Evolutionary conservation across 2,888 invertebrate genomes (phyloP).

Genomic region (Ypsolopha sequella): DNA sequence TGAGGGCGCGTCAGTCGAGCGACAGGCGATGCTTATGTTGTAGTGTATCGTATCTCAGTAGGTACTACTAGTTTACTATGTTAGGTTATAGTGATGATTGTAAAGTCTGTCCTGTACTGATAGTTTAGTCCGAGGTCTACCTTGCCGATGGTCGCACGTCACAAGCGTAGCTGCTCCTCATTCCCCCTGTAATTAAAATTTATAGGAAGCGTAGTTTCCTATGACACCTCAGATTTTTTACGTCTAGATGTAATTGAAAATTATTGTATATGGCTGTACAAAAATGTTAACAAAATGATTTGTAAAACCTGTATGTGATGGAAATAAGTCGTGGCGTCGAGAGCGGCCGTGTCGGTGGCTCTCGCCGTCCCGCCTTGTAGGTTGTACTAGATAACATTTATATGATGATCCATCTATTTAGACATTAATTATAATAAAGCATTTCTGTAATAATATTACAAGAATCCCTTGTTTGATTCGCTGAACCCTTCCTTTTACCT

Average conservation of each 20-base stretch:
- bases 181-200: slow-evolving; percentile 67
- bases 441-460: slow-evolving; percentile 76
- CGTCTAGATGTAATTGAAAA: slow-evolving; percentile 70
- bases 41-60: slow-evolving; percentile 7
- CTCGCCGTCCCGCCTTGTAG: slow-evolving; percentile 53
- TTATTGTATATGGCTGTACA: slow-evolving; percentile 73
- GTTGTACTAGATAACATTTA: slow-evolving; percentile 71
- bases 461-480: slow-evolving; percentile 46
- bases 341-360: slow-evolving; percentile 44
- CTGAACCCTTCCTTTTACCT: not conserved
- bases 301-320: slow-evolving; percentile 69
- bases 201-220: slow-evolving; percentile 70
- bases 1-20: slow-evolving; percentile 38
- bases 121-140: slow-evolving; percentile 65
- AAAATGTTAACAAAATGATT: slow-evolving; percentile 66
- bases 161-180: slow-evolving; percentile 66
- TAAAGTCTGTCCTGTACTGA: slow-evolving; percentile 61
- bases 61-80: not conserved
- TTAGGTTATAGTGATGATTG: slow-evolving; percentile 66
- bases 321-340: slow-evolving; percentile 47
- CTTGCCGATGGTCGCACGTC: slow-evolving; percentile 59
- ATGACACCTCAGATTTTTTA: slow-evolving; percentile 68
- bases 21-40: slow-evolving; percentile 46
- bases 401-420: slow-evolving; percentile 75
- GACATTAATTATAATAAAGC: slow-evolving; percentile 76